phyloP scores from a whole-genome alignment of 2,888 invertebrate genomes.

The Plagodis pulveraria region DNA sequence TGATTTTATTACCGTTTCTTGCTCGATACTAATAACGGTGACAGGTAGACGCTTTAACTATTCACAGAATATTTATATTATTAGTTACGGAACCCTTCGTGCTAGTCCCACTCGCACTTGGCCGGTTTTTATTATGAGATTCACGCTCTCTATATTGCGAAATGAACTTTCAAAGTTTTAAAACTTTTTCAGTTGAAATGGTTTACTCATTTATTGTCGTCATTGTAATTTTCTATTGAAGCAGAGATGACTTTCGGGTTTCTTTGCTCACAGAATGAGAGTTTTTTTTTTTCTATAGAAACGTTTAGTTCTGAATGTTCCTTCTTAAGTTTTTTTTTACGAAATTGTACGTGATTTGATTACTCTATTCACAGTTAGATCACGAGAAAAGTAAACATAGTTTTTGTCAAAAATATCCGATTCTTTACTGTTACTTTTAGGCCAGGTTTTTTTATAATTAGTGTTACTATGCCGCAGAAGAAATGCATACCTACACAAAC shows the following conservation, averaged over 20 bases:
- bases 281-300: slow-evolving; percentile 5
- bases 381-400: not conserved
- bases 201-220: not conserved
- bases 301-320: not conserved
- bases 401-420: not conserved
- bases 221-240: slow-evolving; percentile 8
- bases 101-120: too few relatives aligned
- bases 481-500: too few relatives aligned
- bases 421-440: too few relatives aligned
- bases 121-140: too few relatives aligned
- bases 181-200: not conserved
- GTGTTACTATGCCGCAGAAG: too few relatives aligned
- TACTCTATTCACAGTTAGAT: not conserved
- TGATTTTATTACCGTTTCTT: too few relatives aligned
- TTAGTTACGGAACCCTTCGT: too few relatives aligned
- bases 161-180: slow-evolving; percentile 23
- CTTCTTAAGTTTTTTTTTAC: not conserved
- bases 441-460: too few relatives aligned
- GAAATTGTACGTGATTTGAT: slow-evolving; percentile 8
- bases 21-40: too few relatives aligned
- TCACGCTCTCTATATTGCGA: not conserved
- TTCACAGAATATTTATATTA: too few relatives aligned
- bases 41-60: too few relatives aligned
- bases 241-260: slow-evolving; percentile 6
- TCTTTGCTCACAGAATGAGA: slow-evolving; percentile 8